Conservation (phyloP, 2,113 vertebrate species). For the Siphamia tubifer region DNA sequence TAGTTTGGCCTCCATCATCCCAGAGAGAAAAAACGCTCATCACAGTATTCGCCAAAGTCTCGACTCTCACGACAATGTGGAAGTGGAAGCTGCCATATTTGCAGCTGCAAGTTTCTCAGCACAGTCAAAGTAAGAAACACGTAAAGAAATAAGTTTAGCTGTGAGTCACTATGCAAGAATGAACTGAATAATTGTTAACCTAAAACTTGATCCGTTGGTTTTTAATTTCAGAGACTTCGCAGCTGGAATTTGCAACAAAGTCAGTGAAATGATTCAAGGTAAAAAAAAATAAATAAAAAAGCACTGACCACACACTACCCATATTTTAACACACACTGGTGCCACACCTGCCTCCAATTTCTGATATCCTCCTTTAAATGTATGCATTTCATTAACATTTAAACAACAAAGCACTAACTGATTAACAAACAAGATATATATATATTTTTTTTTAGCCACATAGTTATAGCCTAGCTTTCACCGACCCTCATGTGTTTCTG, state of each 20-base stretch:
- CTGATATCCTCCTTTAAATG: not conserved
- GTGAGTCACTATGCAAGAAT: too few relatives aligned
- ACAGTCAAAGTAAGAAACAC: conserved; percentile 89
- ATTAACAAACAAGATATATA: too few relatives aligned
- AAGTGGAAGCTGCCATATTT: conserved; percentile 98
- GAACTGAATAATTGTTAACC: not conserved
- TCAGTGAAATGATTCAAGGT: conserved; percentile 99
- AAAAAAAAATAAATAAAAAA: conserved; percentile 31
- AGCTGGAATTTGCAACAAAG: conserved; percentile 98
- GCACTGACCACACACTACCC: not conserved
- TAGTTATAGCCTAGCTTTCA: too few relatives aligned
- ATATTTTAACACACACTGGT: not conserved
- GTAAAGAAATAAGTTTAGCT: not conserved
- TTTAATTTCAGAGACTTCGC: conserved; percentile 90
- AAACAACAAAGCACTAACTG: not conserved
- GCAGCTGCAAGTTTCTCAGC: conserved; percentile 97
- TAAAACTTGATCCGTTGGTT: not conserved
- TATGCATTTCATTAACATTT: too few relatives aligned
- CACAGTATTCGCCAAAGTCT: conserved; percentile 98
- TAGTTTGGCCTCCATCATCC: conserved; percentile 97
- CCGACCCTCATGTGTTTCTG: too few relatives aligned
- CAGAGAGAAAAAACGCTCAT: conserved; percentile 97
- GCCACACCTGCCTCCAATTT: not conserved
- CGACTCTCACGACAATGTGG: conserved; percentile 97
- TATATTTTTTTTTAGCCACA: too few relatives aligned